Evolutionary conservation across 2,797 vertebrate genomes (phyloP), one percentile per base, ranked within the genome.

Genomic region (Rhinella marina): DNA sequence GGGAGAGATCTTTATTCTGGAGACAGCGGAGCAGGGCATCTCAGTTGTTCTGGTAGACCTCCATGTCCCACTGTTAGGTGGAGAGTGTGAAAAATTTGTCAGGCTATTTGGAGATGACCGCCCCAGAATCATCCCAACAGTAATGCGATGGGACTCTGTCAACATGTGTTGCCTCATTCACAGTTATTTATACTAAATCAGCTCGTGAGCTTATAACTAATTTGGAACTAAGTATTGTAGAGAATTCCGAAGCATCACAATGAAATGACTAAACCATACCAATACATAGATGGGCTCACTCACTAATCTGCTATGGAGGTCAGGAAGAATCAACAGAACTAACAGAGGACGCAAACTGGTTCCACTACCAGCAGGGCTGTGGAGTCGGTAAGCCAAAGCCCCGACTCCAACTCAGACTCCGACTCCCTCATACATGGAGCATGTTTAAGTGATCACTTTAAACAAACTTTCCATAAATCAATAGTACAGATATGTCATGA

Each of bases 1-100:
- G n/a, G 3, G 48, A 81, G 80, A 81, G 19, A 32, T 32, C 66
- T 86, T 68, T 50, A 80, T 70, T 57, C 76, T 68, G 41, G 41
- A 79, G 76, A 80, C 85, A 70, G 41, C 61, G 29, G 62, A 41
- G 29, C 27, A 72, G 41, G 3, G 11, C 10, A 1, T 52, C 72
- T 23, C 41, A 3, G 32, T n/a, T 10, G 72, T 23, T 50, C 21
- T n/a, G 41, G 48, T 23, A 32, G 16, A 80, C 25, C 54, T 27
- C 12, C 7, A 19, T 11, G 25, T 41, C 14, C 27, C 77, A 29
- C 50, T 25, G 1, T 54, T 21, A 9, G 59, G 27, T 59, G 27
- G 23, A 54, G 72, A 56, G 41, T 50, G 41, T n/a, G 48, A 7
- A 10, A 1, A 25, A 27, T 56, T 23, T 19, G 13, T 56, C 50